Evolutionary conservation across 2,797 vertebrate genomes (phyloP).

Genomic region (Mionectes olivaceus): DNA sequence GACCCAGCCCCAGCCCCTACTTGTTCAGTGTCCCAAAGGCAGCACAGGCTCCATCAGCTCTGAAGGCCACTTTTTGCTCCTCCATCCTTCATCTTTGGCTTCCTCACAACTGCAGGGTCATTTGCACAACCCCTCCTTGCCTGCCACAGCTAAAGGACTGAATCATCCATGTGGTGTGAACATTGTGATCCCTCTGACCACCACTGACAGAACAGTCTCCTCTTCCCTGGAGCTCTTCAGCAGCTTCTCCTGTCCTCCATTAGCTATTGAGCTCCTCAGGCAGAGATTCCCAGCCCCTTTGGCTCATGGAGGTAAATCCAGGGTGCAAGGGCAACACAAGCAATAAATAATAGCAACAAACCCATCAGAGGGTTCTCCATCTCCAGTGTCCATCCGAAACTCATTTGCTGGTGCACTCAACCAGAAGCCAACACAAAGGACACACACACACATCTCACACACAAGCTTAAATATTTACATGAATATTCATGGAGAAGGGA

Average conservation of each 20-base stretch:
- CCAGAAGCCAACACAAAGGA: not conserved
- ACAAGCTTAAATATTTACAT: not conserved
- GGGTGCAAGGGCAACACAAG: not conserved
- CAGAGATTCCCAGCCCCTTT: not conserved
- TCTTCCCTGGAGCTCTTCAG: not conserved
- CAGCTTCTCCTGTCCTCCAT: not conserved
- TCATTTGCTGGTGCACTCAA: not conserved
- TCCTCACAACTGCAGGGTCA: not conserved
- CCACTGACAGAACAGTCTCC: fast-evolving
- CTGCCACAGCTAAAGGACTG: not conserved
- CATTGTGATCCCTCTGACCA: not conserved
- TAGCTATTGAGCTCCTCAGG: fast-evolving
- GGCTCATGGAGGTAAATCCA: not conserved
- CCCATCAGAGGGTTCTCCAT: not conserved
- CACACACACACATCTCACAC: not conserved
- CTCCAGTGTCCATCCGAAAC: not conserved
- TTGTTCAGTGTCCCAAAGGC: not conserved
- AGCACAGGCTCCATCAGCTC: not conserved
- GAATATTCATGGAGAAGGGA: not conserved
- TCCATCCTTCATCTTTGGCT: not conserved
- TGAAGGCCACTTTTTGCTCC: not conserved
- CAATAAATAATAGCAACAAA: not conserved
- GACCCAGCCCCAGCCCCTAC: not conserved
- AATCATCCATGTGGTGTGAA: not conserved
- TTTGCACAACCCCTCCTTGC: not conserved